These are phyloP conservation scores for Blastomussa wellsi DNA, from an alignment of 92 coral and sea anemone species.

Conservation along the genomic window DNA sequence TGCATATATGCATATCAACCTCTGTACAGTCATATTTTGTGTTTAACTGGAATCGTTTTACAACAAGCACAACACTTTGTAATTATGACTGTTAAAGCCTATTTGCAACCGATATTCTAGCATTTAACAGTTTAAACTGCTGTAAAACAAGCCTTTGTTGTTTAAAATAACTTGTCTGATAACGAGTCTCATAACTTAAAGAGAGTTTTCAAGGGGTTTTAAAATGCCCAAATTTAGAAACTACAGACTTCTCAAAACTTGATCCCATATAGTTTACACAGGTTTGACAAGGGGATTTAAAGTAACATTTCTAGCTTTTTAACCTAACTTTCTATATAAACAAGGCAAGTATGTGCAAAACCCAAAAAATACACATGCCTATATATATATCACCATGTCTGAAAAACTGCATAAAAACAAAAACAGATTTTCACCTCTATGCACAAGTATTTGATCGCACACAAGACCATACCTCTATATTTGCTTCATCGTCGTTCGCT, in stretches of 20 bases:
- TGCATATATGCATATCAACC: conserved; percentile 20
- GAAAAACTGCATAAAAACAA: conserved; percentile 1
- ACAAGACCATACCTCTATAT: conserved; percentile 62
- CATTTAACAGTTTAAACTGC: not conserved
- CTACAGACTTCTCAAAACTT: conserved; percentile 1
- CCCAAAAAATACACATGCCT: conserved; percentile 16
- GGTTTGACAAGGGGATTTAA: conserved; percentile 10
- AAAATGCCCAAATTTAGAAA: conserved; percentile 14
- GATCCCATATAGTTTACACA: conserved; percentile 19
- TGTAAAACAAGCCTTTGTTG: conserved; percentile 27
- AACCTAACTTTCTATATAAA: conserved; percentile 23
- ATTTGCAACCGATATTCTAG: conserved; percentile 2
- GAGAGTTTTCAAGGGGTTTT: conserved; percentile 14
- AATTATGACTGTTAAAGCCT: not conserved
- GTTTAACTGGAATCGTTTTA: not conserved
- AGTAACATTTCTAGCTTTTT: conserved; percentile 7
- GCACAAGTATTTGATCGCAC: conserved; percentile 2
- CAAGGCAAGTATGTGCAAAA: conserved; percentile 12
- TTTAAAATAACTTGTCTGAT: conserved; percentile 22
- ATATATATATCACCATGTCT: conserved; percentile 1
- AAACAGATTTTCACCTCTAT: not conserved
- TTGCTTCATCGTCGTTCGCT: conserved; percentile 72
- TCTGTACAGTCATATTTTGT: conserved; percentile 20
- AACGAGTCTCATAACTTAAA: not conserved
- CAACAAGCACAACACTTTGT: not conserved